These are phyloP conservation scores for Tachysurus fulvidraco DNA, from an alignment of 2,113 vertebrate genomes.

Conservation along the genomic window DNA sequence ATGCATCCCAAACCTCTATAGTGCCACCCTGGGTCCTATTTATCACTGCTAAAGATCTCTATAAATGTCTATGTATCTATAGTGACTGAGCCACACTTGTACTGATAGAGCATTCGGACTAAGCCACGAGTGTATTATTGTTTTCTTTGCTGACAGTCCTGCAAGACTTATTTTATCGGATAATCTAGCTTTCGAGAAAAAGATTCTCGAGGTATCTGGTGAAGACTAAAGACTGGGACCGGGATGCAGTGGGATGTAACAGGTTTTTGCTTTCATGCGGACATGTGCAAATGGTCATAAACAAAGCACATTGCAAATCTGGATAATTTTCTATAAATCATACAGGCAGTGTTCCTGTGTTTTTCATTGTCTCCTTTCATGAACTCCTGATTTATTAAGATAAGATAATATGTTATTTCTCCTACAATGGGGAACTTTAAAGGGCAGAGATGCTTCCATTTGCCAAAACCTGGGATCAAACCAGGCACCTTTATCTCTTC, in stretches of 20 bases:
- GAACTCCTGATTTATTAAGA: not conserved
- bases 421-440: too few species aligned
- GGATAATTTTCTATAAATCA: conserved; percentile 26
- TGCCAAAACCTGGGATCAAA: too few species aligned
- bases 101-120: not conserved
- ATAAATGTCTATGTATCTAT: not conserved
- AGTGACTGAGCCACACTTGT: not conserved
- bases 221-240: not conserved
- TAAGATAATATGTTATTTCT: too few species aligned
- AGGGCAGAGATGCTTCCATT: too few species aligned
- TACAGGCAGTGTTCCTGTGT: not conserved
- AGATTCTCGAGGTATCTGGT: not conserved
- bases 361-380: not conserved
- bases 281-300: not conserved
- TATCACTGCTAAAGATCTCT: not conserved
- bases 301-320: conserved; percentile 55
- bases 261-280: not conserved
- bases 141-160: too few species aligned
- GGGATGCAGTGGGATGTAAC: not conserved
- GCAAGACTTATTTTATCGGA: not conserved
- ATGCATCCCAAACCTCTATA: too few species aligned
- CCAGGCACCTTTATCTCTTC: too few species aligned
- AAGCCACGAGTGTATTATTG: not conserved
- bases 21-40: not conserved
- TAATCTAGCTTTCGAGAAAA: not conserved